These are phyloP conservation scores for Aspidoscelis tigris DNA, from an alignment of 2,113 vertebrate genomes.

Conservation along the genomic window DNA sequence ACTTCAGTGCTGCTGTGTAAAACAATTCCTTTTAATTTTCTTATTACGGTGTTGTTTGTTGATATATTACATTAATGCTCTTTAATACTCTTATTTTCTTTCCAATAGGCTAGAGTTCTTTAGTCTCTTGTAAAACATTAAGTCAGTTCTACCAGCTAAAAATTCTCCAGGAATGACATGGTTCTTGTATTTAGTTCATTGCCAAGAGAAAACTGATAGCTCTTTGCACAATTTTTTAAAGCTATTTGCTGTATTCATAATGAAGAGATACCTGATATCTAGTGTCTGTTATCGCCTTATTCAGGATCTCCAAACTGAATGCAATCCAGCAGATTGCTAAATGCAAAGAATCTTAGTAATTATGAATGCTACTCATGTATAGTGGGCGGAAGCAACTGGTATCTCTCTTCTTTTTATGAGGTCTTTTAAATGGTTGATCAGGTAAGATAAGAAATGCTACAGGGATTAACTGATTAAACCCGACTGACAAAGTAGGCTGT, in stretches of 20 bases:
- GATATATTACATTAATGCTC: background rate
- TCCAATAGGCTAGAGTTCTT: background rate
- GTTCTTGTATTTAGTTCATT: background rate
- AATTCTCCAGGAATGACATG: background rate
- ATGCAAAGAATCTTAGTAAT: background rate
- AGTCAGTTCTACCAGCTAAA: background rate
- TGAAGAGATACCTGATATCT: background rate
- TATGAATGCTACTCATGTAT: constrained; percentile 1
- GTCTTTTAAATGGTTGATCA: constrained; percentile 18
- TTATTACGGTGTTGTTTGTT: background rate
- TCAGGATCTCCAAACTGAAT: background rate
- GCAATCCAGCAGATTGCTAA: background rate
- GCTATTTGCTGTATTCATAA: background rate
- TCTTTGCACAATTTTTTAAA: background rate
- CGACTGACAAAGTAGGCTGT: background rate
- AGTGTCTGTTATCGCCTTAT: background rate
- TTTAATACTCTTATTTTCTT: too few species aligned
- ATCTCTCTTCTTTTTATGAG: background rate
- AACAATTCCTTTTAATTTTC: background rate
- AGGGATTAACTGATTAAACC: constrained; percentile 8
- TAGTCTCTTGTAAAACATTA: background rate
- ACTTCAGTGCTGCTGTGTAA: background rate
- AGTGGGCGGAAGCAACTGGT: constrained; percentile 1
- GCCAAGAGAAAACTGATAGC: background rate
- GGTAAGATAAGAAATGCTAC: constrained; percentile 8